Conservation (phyloP, 1,140 invertebrate genomes). For the Meloidogyne chitwoodi region DNA sequence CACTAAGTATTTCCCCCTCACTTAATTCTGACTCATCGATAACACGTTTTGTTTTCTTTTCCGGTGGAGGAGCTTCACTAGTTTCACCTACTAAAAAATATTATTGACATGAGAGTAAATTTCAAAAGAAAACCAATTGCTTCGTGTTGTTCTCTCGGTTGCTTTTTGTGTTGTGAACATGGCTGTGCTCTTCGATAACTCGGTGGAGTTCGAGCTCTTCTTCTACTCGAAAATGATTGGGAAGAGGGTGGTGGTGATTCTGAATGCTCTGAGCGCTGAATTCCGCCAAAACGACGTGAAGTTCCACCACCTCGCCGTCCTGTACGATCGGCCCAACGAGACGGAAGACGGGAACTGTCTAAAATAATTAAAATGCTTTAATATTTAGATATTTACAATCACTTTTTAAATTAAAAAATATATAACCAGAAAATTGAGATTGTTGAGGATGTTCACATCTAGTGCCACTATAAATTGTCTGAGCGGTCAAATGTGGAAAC, state of each 20-base stretch:
- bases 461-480: background rate
- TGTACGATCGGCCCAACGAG: background rate
- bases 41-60: slow-evolving; percentile 45
- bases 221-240: background rate
- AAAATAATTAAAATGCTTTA: background rate
- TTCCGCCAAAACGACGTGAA: background rate
- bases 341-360: background rate
- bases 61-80: slow-evolving; percentile 23
- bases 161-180: background rate
- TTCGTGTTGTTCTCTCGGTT: background rate
- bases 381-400: too few relatives aligned
- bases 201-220: background rate
- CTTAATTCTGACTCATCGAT: slow-evolving; percentile 44
- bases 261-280: background rate
- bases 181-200: background rate
- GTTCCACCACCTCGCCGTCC: background rate
- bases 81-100: background rate
- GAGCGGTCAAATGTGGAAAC: background rate
- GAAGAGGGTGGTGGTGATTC: background rate
- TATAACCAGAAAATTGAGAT: background rate
- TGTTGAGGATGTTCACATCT: background rate
- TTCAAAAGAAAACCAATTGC: background rate
- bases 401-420: too few relatives aligned
- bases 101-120: background rate
- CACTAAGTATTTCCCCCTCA: slow-evolving; percentile 47